Evolutionary conservation across 2,888 invertebrate species (phyloP).

Genomic region (Lysandra coridon): DNA sequence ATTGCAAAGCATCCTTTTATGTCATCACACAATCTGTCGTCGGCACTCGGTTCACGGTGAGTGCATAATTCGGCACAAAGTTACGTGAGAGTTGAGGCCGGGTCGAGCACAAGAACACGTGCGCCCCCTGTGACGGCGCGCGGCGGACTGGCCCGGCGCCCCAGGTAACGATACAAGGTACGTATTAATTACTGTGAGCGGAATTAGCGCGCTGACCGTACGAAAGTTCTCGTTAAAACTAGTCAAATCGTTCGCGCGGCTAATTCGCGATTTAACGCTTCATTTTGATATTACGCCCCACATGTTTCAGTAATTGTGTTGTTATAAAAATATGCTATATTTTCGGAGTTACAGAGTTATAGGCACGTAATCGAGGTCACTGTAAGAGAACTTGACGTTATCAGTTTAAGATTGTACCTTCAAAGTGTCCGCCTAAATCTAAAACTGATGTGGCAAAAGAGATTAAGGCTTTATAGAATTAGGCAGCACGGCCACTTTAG

Average conservation of each 20-base stretch:
- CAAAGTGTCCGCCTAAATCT: background rate
- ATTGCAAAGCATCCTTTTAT: conserved; percentile 10
- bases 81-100: conserved; percentile 37
- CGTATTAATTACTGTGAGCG: conserved; percentile 70
- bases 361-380: background rate
- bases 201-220: conserved; percentile 63
- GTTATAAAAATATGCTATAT: background rate
- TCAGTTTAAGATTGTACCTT: background rate
- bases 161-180: conserved; percentile 50
- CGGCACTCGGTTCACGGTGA: background rate
- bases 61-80: conserved; percentile 20
- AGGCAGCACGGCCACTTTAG: too few relatives aligned
- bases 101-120: conserved; percentile 39
- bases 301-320: background rate
- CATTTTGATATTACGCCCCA: conserved; percentile 36
- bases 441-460: background rate
- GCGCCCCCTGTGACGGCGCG: conserved; percentile 50
- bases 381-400: background rate
- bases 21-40: conserved; percentile 21
- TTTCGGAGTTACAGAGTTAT: too few relatives aligned
- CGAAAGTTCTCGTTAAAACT: conserved; percentile 55
- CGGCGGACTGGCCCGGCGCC: conserved; percentile 58
- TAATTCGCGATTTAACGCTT: conserved; percentile 50
- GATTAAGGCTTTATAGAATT: background rate
- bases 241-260: conserved; percentile 55